Conservation (phyloP, 1,140 invertebrate genomes). For the Pseudachorutes palmiensis region DNA sequence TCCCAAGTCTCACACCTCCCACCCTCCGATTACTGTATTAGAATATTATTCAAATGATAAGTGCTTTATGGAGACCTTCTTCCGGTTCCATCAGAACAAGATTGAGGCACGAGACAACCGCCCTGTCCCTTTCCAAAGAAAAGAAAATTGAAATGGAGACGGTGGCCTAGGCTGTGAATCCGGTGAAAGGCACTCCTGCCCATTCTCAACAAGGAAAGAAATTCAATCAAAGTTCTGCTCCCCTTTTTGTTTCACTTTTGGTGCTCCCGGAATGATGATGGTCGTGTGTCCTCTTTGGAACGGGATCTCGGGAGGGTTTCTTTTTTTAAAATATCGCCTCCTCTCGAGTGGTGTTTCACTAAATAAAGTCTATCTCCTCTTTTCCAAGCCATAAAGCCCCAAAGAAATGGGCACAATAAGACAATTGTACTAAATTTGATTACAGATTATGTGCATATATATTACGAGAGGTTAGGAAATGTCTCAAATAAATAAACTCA, state of each 20-base stretch:
- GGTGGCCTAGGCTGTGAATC: too few species aligned
- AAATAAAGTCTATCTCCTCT: conserved; percentile 42
- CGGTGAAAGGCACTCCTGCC: conserved; percentile 19
- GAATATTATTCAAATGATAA: conserved; percentile 33
- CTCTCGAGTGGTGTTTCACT: conserved; percentile 40
- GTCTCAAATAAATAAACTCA: conserved; percentile 39
- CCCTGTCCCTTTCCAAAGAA: neutral
- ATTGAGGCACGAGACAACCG: neutral
- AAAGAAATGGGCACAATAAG: conserved; percentile 40
- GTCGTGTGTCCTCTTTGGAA: neutral
- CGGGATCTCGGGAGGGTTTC: too few species aligned
- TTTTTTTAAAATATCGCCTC: conserved; percentile 41
- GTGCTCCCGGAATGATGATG: neutral
- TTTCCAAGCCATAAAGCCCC: conserved; percentile 41
- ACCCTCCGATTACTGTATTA: neutral
- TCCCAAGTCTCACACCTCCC: too few species aligned
- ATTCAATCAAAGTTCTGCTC: conserved; percentile 40
- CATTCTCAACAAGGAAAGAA: conserved; percentile 39
- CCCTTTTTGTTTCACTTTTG: neutral
- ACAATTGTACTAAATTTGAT: conserved; percentile 43
- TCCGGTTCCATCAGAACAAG: conserved; percentile 26
- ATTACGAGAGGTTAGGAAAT: conserved; percentile 38
- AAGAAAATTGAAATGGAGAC: neutral
- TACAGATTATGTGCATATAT: conserved; percentile 42
- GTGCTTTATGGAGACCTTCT: conserved; percentile 38